Evolutionary conservation across 35 echinoderm and acorn worm genomes (phyloP).

Genomic region (Lytechinus pictus): DNA sequence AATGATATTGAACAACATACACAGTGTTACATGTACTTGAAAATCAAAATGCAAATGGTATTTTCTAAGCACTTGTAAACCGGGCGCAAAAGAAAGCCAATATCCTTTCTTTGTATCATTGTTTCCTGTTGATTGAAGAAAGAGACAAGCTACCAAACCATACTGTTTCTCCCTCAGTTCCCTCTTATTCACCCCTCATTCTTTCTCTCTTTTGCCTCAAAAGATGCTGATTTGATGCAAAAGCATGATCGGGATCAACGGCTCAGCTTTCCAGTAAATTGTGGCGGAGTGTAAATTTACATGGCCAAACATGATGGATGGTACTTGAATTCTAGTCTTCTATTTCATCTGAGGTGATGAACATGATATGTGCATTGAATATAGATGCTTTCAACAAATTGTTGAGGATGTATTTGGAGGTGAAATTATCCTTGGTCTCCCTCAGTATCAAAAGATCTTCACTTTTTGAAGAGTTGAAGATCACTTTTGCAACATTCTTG

Average conservation of each 20-base stretch:
- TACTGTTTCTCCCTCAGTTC: background rate
- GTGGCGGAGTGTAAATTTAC: constrained; percentile 10
- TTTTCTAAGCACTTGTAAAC: background rate
- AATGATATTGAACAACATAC: too few species aligned
- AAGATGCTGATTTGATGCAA: background rate
- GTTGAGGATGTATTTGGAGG: background rate
- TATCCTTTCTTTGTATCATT: background rate
- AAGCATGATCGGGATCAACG: background rate
- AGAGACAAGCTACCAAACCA: background rate
- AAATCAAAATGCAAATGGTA: background rate
- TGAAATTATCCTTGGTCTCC: background rate
- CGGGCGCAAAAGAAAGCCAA: background rate
- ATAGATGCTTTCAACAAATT: background rate
- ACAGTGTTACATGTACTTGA: background rate
- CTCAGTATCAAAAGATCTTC: background rate
- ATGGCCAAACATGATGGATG: background rate
- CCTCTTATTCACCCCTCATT: background rate
- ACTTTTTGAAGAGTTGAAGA: background rate
- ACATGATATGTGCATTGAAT: constrained; percentile 7
- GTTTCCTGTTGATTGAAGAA: background rate
- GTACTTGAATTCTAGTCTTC: background rate
- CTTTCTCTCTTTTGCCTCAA: background rate
- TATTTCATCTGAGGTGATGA: background rate
- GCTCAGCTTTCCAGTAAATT: background rate
- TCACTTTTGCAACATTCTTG: background rate